Percentiles rank a stretch among this genome's conserved stretches.
phyloP scores from a whole-genome alignment of 2,113 vertebrate species.

The Pseudolaguvia tuberculata region DNA sequence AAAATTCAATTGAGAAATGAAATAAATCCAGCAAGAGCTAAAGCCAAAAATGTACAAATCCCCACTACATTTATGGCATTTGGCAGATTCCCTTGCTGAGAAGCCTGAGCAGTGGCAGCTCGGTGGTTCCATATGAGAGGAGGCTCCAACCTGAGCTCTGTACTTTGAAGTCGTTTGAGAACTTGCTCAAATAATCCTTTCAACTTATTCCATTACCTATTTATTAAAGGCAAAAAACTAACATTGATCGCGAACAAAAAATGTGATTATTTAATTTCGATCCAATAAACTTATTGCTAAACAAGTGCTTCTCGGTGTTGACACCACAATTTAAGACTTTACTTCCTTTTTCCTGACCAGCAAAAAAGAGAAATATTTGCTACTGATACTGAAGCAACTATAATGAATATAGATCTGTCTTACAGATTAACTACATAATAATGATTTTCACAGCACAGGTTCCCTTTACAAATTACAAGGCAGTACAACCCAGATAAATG shows the following conservation, averaged over 20 bases:
- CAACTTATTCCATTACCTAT: neutral
- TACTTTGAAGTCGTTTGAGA: neutral
- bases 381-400: neutral
- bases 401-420: slow-evolving; percentile 26
- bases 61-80: too few species aligned
- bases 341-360: neutral
- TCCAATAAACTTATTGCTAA: neutral
- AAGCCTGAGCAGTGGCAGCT: too few species aligned
- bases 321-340: neutral
- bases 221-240: neutral
- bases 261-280: neutral
- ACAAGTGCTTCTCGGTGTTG: neutral
- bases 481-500: slow-evolving; percentile 24
- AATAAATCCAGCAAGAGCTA: too few species aligned
- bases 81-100: too few species aligned
- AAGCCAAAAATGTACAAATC: too few species aligned
- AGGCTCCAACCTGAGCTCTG: neutral
- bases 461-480: slow-evolving; percentile 19
- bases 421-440: slow-evolving; percentile 22
- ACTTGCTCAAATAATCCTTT: neutral
- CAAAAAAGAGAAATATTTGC: neutral
- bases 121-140: too few species aligned
- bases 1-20: too few species aligned
- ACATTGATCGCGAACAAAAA: neutral
- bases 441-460: slow-evolving; percentile 1